A percentile compares a stretch with the other conserved stretches of the same genome.
These are phyloP conservation scores for Pocillopora meandrina DNA, from an alignment of 92 coral and sea anemone species.

Conservation along the genomic window DNA sequence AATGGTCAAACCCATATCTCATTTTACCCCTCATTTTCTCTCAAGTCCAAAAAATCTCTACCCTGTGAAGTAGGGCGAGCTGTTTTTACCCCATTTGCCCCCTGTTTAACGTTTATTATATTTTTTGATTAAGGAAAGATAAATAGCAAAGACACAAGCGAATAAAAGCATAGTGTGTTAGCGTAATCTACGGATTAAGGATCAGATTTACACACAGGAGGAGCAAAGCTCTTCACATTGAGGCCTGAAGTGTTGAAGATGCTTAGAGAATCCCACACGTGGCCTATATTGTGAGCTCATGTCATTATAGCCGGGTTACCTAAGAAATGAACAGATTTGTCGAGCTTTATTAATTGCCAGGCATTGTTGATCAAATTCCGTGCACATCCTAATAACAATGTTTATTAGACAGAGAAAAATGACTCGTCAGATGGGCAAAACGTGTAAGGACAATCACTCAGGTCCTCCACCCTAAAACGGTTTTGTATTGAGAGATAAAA, in stretches of 20 bases:
- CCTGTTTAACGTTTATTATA: background rate
- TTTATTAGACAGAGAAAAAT: constrained; percentile 71
- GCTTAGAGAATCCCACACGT: constrained; percentile 48
- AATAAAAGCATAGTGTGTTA: background rate
- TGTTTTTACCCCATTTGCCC: background rate
- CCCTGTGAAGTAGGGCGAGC: background rate
- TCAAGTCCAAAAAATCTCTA: background rate
- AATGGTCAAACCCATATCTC: too few species aligned
- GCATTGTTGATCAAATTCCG: constrained; percentile 74
- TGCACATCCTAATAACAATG: constrained; percentile 78
- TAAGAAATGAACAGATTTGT: constrained; percentile 84
- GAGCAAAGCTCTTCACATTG: background rate
- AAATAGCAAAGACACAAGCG: background rate
- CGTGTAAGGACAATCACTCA: constrained; percentile 71
- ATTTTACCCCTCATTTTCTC: background rate
- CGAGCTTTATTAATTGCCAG: constrained; percentile 75
- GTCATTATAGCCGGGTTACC: constrained; percentile 72
- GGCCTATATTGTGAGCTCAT: constrained; percentile 54
- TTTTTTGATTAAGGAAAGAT: background rate
- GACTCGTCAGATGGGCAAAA: constrained; percentile 77
- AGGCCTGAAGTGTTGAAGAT: background rate
- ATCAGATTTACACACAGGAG: background rate
- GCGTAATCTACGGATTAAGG: background rate
- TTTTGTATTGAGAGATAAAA: constrained; percentile 71
- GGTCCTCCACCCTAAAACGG: constrained; percentile 56